A percentile compares a stretch with the other conserved stretches of the same genome.
Evolutionary conservation across 2,797 vertebrate genomes (phyloP).

Genomic region (Lagocephalus sceleratus): DNA sequence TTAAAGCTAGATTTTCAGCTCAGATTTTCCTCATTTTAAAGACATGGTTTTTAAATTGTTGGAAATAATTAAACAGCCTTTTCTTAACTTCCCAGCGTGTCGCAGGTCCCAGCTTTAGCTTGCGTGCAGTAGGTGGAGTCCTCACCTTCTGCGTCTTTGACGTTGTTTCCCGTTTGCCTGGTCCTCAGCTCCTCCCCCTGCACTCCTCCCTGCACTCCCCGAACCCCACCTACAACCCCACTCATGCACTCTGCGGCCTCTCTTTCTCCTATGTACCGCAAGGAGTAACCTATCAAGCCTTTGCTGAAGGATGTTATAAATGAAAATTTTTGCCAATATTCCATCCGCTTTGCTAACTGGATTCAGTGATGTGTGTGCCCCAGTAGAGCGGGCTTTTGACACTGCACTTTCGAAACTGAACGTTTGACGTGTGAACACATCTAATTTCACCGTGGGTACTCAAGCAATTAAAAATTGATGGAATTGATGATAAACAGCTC

Average conservation of each 20-base stretch:
- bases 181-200: slow-evolving; percentile 65
- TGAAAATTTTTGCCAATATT: slow-evolving; percentile 98
- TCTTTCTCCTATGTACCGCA: slow-evolving; percentile 89
- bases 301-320: slow-evolving; percentile 99
- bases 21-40: slow-evolving; percentile 48
- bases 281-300: slow-evolving; percentile 99
- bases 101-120: slow-evolving; percentile 56
- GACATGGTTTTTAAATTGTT: slow-evolving; percentile 39
- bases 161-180: slow-evolving; percentile 70
- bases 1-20: slow-evolving; percentile 45
- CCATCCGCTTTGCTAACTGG: slow-evolving; percentile 94
- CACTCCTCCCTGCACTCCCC: slow-evolving; percentile 69
- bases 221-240: slow-evolving; percentile 66
- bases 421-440: slow-evolving; percentile 11
- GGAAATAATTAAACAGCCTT: slow-evolving; percentile 39
- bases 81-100: slow-evolving; percentile 59
- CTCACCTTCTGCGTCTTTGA: slow-evolving; percentile 65
- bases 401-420: slow-evolving; percentile 26
- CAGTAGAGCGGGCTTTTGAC: slow-evolving; percentile 34
- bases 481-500: slow-evolving; percentile 27
- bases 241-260: slow-evolving; percentile 73
- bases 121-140: slow-evolving; percentile 65
- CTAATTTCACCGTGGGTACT: slow-evolving; percentile 34
- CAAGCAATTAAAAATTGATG: slow-evolving; percentile 31
- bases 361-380: slow-evolving; percentile 92